These are phyloP conservation scores for Rhyzopertha dominica DNA, from an alignment of 1,140 invertebrate species.

Conservation along the genomic window DNA sequence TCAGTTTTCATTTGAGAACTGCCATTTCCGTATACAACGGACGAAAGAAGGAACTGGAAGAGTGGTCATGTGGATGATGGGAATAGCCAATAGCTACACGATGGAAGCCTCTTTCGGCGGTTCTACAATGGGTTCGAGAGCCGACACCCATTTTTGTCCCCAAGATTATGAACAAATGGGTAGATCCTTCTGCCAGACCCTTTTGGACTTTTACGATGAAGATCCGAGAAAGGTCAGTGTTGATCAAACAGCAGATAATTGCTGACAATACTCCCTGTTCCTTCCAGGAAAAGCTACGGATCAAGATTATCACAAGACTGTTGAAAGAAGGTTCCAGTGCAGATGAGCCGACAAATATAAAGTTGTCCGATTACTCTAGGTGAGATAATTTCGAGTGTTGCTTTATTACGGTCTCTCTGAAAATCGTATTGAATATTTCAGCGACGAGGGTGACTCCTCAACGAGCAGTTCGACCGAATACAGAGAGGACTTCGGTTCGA, in stretches of 20 bases:
- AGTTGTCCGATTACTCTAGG: slow-evolving; percentile 81
- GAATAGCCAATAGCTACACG: slow-evolving; percentile 89
- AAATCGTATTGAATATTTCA: slow-evolving; percentile 36
- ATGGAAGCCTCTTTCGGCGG: slow-evolving; percentile 92
- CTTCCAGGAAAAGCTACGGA: slow-evolving; percentile 65
- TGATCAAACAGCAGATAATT: background rate
- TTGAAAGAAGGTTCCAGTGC: slow-evolving; percentile 79
- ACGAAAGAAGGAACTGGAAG: slow-evolving; percentile 90
- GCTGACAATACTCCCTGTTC: background rate
- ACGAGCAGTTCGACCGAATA: slow-evolving; percentile 53
- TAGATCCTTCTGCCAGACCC: slow-evolving; percentile 84
- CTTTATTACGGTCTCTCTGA: background rate
- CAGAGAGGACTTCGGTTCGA: slow-evolving; percentile 23
- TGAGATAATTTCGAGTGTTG: slow-evolving; percentile 38
- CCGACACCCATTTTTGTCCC: slow-evolving; percentile 80
- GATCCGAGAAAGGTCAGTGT: slow-evolving; percentile 71
- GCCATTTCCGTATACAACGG: slow-evolving; percentile 88
- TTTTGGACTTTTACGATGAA: slow-evolving; percentile 86
- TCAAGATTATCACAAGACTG: slow-evolving; percentile 73
- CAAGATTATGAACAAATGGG: slow-evolving; percentile 80
- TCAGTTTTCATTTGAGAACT: slow-evolving; percentile 91
- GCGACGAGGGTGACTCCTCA: slow-evolving; percentile 73
- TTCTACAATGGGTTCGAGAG: slow-evolving; percentile 70
- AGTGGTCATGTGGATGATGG: slow-evolving; percentile 91
- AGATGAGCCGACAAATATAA: slow-evolving; percentile 80